phyloP scores from a whole-genome alignment of 2,113 vertebrate genomes.

The Pteropus alecto region DNA sequence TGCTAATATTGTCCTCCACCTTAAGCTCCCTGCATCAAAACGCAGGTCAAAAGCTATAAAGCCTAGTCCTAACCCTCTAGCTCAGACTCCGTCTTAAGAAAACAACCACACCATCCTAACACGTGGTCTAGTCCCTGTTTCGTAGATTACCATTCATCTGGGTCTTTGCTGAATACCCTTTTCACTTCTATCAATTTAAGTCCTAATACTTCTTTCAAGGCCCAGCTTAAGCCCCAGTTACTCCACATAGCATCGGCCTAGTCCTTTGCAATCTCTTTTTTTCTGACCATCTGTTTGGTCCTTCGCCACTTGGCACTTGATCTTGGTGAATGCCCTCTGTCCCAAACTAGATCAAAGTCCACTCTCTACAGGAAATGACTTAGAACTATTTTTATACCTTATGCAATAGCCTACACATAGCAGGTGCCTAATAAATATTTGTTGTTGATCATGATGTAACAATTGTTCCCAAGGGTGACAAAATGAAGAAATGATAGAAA shows the following conservation, averaged over 20 bases:
- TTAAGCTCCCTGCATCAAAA: background rate
- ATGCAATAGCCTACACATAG: slow-evolving; percentile 60
- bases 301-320: slow-evolving; percentile 37
- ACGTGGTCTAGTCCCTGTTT: background rate
- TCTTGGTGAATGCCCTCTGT: slow-evolving; percentile 22
- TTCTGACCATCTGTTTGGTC: slow-evolving; percentile 43
- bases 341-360: slow-evolving; percentile 53
- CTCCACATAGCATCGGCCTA: background rate
- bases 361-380: slow-evolving; percentile 48
- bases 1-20: background rate
- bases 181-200: background rate
- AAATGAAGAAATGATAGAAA: background rate
- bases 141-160: background rate
- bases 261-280: background rate
- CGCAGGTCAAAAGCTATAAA: background rate
- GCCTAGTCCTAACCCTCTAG: background rate
- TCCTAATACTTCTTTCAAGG: background rate
- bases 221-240: background rate
- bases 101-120: background rate
- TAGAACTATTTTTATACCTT: slow-evolving; percentile 59
- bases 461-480: slow-evolving; percentile 54
- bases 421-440: slow-evolving; percentile 70
- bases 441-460: slow-evolving; percentile 40
- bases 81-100: background rate
- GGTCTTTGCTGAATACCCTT: background rate